Evolutionary conservation across 2,113 vertebrate species (phyloP), one percentile per base, ranked within the genome.

Genomic region (Dipodomys ordii): DNA sequence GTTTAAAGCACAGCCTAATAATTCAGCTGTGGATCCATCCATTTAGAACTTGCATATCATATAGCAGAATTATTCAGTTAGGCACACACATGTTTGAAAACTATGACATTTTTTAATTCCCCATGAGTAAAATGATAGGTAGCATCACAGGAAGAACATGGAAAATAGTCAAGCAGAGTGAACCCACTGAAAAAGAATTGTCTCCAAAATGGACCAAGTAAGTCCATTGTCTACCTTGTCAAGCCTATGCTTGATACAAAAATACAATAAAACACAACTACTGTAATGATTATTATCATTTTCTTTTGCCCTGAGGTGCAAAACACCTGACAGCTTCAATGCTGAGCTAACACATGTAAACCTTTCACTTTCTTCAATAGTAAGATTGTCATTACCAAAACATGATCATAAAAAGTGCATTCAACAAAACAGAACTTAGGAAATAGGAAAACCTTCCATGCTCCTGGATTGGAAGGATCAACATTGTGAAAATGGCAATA

Each of bases 241-340:
- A 87, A 94, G 94, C 85, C 94, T 95, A 94, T 79, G 81, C 77
- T 96, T 96, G 97, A 97, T 96, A 96, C 95, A 97, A 64, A 96
- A 96, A 90, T 79, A 94, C 97, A 96, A 72, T 62, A 80, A 81
- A 96, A 96, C 80, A 97, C 96, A 97, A 96, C 96, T 76, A 97
- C 95, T 95, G 97, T 97, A 95, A 95, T 98, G 95, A 73, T 96
- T 93, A 97, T 97, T 98, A 98, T 97, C 73, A 30, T 90, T 97
- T 98, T 94, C 97, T 97, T 98, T 86, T 88, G 94, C 92, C 88
- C 86, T 95, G 85, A 94, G 92, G 95, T 96, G 96, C 94, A 93
- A 95, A 97, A 90, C 97, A 98, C 97, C 97, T 97, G 97, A 98
- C 97, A 98, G 94, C 93, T 97, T 97, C 98, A 98, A 39, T 98